phyloP scores from a whole-genome alignment of 2,888 invertebrate species.

The Ethmia dodecea region DNA sequence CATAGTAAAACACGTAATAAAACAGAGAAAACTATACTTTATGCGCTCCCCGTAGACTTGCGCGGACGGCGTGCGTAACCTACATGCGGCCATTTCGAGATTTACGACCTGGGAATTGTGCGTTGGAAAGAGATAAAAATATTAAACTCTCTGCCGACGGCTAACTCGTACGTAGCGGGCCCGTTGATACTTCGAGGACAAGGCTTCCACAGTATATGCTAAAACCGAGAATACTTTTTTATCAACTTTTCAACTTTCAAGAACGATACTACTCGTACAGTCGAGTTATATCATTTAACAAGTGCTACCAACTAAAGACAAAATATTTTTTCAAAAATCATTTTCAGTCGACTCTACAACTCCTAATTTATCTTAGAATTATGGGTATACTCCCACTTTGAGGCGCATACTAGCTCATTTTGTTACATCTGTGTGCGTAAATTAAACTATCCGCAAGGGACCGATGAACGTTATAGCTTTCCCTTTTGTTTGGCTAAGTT shows the following conservation, averaged over 20 bases:
- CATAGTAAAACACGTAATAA: slow-evolving; percentile 69
- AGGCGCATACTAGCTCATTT: slow-evolving; percentile 72
- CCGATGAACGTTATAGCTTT: slow-evolving; percentile 76
- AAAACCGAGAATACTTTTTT: slow-evolving; percentile 28
- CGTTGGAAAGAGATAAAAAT: slow-evolving; percentile 74
- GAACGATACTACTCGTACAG: too few relatives aligned
- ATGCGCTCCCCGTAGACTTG: slow-evolving; percentile 68
- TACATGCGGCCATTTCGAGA: slow-evolving; percentile 79
- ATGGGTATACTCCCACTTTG: slow-evolving; percentile 33
- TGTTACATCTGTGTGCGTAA: slow-evolving; percentile 67
- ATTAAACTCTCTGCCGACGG: slow-evolving; percentile 68
- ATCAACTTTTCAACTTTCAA: not conserved
- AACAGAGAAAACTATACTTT: slow-evolving; percentile 77
- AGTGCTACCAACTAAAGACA: too few relatives aligned
- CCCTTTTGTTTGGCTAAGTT: slow-evolving; percentile 75
- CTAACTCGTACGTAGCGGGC: slow-evolving; percentile 55
- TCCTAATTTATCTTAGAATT: slow-evolving; percentile 34
- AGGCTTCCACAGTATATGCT: slow-evolving; percentile 49
- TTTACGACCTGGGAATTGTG: slow-evolving; percentile 79
- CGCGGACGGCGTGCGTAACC: slow-evolving; percentile 77
- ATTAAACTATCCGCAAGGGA: slow-evolving; percentile 76
- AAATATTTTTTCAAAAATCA: too few relatives aligned
- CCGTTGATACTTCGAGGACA: slow-evolving; percentile 59
- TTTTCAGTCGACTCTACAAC: not conserved
- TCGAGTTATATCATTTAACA: too few relatives aligned